Evolutionary conservation across 2,797 vertebrate genomes (phyloP).

Genomic region (Tokudaia tokunoshimensis): DNA sequence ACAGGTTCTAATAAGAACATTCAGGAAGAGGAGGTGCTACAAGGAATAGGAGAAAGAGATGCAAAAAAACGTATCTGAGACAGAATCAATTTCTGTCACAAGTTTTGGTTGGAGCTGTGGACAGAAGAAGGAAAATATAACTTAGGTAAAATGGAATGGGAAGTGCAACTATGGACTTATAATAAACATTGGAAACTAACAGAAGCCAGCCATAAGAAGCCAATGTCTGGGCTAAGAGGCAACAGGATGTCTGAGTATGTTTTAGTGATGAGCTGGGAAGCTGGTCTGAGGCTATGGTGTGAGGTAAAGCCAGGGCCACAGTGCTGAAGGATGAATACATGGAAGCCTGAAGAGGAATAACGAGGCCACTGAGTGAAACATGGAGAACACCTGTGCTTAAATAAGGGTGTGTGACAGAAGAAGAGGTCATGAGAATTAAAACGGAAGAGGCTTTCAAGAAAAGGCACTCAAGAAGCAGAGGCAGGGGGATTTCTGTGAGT

Average conservation of each 20-base stretch:
- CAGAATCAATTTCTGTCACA: neutral
- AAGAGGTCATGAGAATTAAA: slow-evolving; percentile 37
- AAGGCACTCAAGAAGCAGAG: neutral
- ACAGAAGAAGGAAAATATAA: neutral
- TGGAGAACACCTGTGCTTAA: neutral
- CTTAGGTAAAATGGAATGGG: slow-evolving; percentile 47
- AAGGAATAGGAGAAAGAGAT: neutral
- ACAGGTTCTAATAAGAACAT: neutral
- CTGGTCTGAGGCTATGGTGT: neutral
- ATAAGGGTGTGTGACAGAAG: neutral
- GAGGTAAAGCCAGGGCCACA: neutral
- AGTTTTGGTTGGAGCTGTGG: slow-evolving; percentile 34
- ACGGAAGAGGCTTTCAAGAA: slow-evolving; percentile 38
- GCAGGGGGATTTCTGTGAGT: neutral
- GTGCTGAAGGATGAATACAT: neutral
- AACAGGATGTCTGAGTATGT: neutral
- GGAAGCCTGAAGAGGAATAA: neutral
- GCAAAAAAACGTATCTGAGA: slow-evolving; percentile 1
- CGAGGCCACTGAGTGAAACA: neutral
- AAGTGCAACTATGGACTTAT: neutral
- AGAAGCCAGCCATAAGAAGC: neutral
- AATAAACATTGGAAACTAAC: slow-evolving; percentile 41
- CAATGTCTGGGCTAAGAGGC: neutral
- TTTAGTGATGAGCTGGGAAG: neutral
- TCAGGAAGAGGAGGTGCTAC: neutral